Evolutionary conservation across 2,797 vertebrate species (phyloP), one percentile per base, ranked within the genome.

Genomic region (Catamblyrhynchus diadema): DNA sequence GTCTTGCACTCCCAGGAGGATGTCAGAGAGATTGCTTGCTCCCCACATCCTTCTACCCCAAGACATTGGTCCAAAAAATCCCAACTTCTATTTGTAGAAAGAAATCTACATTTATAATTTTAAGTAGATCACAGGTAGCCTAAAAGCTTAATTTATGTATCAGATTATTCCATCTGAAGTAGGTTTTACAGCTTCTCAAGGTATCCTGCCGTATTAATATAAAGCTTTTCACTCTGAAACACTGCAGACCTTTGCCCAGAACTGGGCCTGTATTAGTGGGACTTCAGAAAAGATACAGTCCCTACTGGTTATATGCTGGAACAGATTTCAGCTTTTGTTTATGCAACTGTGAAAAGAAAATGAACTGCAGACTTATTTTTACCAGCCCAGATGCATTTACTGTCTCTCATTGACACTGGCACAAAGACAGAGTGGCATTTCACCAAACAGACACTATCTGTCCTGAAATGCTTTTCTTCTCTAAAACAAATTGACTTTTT

Each of bases 291-390:
- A 92, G 33, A 71, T 25, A 48, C 7, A 69, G 39, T 61, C 45
- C 66, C 45, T 85, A 42, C n/a, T 17, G 16, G 25, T 47, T 87
- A 57, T 25, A 27, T 28, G 17, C 28, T 72, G 64, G 35, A 95
- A 61, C 25, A 69, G 17, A 79, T 81, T 85, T 67, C 71, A 80
- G 71, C 35, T 86, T 88, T 80, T 93, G 24, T n/a, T 78, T 69
- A 48, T 45, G 44, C 23, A 71, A 19, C 1, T 87, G 67, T 23
- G 10, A 25, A 91, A 50, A 84, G 30, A 69, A 45, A 72, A 42
- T n/a, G n/a, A 92, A 50, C 19, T 64, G 45, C 74, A 92, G 51
- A 35, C n/a, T 84, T 95, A 84, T 82, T 88, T 93, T 93, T 87
- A 91, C 54, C 47, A 13, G 51, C 61, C 79, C 65, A 92, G 88